phyloP scores from a whole-genome alignment of 2,888 invertebrate genomes.

The Eupithecia abbreviata region DNA sequence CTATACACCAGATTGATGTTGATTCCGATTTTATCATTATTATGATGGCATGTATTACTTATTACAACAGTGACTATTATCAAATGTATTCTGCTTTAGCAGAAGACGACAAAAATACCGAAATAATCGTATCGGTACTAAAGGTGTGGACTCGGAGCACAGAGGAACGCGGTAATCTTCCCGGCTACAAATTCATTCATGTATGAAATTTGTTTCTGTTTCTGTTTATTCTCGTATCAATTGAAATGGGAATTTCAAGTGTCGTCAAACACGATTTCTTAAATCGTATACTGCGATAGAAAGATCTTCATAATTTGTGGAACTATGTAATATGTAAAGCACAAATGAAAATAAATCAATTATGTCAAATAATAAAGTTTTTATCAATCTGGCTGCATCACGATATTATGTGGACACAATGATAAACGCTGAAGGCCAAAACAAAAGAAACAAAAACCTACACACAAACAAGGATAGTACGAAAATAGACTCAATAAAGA shows the following conservation, averaged over 20 bases:
- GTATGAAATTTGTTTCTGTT: neutral
- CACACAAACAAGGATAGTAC: constrained; percentile 32
- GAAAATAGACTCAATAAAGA: constrained; percentile 32
- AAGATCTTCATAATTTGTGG: neutral
- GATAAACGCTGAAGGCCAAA: neutral
- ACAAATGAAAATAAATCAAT: neutral
- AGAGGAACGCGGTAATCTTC: constrained; percentile 32
- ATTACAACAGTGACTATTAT: constrained; percentile 1
- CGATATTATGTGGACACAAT: neutral
- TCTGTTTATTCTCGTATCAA: no score
- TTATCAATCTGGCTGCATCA: neutral
- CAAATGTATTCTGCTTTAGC: constrained; percentile 35
- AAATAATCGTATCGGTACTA: constrained; percentile 35
- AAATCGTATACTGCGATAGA: neutral
- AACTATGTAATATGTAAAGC: neutral
- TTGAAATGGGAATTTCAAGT: neutral
- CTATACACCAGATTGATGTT: neutral
- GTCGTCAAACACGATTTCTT: neutral
- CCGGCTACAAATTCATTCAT: constrained; percentile 14
- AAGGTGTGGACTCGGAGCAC: constrained; percentile 36
- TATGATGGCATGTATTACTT: neutral
- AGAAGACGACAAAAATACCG: constrained; percentile 41
- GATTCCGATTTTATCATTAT: neutral
- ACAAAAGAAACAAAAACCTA: constrained; percentile 10
- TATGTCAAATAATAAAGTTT: neutral